Conservation (phyloP, 2,888 invertebrate species). For the Pollenia angustigena region DNA sequence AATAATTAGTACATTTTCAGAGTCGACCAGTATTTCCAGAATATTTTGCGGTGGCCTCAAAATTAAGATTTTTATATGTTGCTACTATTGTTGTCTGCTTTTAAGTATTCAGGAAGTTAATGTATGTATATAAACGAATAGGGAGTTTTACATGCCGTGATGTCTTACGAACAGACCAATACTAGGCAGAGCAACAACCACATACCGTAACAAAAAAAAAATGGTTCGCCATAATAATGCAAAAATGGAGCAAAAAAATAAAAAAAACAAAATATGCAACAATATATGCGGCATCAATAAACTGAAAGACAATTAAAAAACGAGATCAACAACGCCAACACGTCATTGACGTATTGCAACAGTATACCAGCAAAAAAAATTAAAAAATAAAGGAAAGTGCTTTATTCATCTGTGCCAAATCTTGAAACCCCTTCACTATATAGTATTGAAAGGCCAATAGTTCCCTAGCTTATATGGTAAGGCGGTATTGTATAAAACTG, state of each 20-base stretch:
- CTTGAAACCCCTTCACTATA: no score
- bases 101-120: conserved; percentile 59
- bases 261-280: conserved; percentile 8
- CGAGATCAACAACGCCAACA: conserved; percentile 68
- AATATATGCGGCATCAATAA: conserved; percentile 25
- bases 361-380: conserved; percentile 7
- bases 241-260: conserved; percentile 36
- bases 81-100: conserved; percentile 6
- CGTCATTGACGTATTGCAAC: conserved; percentile 72
- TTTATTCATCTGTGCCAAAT: no score
- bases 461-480: no score
- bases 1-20: no score
- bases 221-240: conserved; percentile 48
- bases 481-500: no score
- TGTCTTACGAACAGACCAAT: not conserved
- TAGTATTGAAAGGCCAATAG: no score
- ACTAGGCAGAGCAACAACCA: not conserved
- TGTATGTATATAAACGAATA: conserved; percentile 47
- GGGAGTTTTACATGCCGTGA: conserved; percentile 57
- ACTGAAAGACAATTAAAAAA: conserved; percentile 28
- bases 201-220: not conserved
- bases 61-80: not conserved
- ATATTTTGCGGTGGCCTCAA: no score
- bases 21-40: no score
- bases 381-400: no score